Percentiles rank a stretch among this genome's conserved stretches.
phyloP scores from a whole-genome alignment of 2,797 vertebrate genomes.

The Picus viridis region DNA sequence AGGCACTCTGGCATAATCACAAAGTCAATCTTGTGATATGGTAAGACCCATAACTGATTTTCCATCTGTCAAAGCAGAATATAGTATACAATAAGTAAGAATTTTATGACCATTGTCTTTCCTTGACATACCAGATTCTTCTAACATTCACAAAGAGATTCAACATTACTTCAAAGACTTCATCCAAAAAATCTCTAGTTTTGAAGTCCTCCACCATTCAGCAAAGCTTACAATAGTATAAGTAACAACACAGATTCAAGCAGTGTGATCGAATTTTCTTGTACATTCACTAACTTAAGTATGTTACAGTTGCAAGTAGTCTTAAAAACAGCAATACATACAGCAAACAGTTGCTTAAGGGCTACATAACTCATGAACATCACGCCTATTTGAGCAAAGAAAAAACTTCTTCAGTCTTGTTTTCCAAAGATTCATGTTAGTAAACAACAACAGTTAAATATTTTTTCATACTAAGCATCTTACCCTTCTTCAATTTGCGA shows the following conservation, averaged over 20 bases:
- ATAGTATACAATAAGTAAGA: not conserved
- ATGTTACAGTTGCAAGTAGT: not conserved
- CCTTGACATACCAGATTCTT: not conserved
- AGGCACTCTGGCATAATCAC: not conserved
- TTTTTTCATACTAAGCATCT: constrained; percentile 64
- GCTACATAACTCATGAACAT: not conserved
- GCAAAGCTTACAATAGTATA: not conserved
- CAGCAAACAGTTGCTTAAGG: not conserved
- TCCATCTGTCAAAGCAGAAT: not conserved
- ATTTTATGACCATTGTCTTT: not conserved
- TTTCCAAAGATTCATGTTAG: constrained; percentile 1
- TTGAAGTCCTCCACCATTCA: not conserved
- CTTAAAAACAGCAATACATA: not conserved
- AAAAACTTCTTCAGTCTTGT: not conserved
- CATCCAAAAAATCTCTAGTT: not conserved
- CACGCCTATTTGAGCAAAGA: not conserved
- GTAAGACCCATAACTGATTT: not conserved
- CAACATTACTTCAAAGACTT: not conserved
- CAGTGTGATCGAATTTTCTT: not conserved
- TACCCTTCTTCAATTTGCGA: constrained; percentile 98
- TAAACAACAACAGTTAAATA: constrained; percentile 1
- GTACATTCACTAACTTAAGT: not conserved
- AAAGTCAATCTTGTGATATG: not conserved
- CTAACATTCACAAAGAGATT: not conserved
- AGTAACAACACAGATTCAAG: not conserved